phyloP scores from a whole-genome alignment of 2,797 vertebrate species.

The Halcyon smyrnensis region DNA sequence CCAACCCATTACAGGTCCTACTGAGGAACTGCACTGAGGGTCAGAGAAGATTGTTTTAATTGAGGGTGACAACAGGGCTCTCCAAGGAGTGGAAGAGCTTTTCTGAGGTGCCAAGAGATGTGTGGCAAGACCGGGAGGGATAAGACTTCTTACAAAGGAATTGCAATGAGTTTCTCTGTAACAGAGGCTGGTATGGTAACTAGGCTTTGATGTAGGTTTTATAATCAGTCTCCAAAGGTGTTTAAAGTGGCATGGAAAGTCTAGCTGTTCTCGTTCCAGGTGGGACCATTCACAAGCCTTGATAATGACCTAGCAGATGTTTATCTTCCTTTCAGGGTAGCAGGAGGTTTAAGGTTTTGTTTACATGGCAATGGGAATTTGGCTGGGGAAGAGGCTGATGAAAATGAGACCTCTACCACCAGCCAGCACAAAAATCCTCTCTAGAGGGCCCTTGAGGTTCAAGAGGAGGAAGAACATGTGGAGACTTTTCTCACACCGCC shows the following conservation, averaged over 20 bases:
- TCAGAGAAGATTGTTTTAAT: not conserved
- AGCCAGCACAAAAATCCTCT: not conserved
- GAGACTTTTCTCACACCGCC: not conserved
- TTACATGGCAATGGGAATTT: not conserved
- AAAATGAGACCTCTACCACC: not conserved
- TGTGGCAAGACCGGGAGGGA: not conserved
- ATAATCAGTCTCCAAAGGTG: not conserved
- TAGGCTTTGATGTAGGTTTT: not conserved
- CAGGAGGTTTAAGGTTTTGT: not conserved
- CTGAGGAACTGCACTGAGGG: not conserved
- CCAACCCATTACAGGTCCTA: not conserved
- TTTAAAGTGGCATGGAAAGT: not conserved
- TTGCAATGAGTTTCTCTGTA: not conserved
- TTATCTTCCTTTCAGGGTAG: not conserved
- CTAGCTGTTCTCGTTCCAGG: not conserved
- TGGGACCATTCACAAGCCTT: not conserved
- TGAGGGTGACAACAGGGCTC: not conserved
- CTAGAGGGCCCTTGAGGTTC: not conserved
- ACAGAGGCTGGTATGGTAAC: not conserved
- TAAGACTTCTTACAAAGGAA: not conserved
- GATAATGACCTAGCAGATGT: not conserved
- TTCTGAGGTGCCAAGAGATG: not conserved
- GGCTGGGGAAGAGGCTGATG: not conserved
- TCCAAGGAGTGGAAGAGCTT: not conserved
- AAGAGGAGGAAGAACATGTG: not conserved